Percentiles rank a stretch among this genome's conserved stretches.
These are phyloP conservation scores for Sicus ferrugineus DNA, from an alignment of 2,888 invertebrate species.

Conservation along the genomic window DNA sequence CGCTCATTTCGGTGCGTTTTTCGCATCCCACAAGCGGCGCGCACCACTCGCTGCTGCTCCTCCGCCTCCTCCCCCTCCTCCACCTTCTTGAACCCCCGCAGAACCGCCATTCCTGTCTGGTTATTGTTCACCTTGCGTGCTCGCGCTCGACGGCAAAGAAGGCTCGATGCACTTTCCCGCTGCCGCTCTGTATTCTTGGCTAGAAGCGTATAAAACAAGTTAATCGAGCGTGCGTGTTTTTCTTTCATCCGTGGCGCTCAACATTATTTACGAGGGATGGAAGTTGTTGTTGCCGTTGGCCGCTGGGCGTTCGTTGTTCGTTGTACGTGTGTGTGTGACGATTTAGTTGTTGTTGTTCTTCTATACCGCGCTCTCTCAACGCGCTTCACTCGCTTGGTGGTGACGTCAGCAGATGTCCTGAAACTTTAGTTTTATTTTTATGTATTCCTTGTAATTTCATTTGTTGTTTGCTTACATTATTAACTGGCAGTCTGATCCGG, in stretches of 20 bases:
- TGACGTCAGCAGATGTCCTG: too few species aligned
- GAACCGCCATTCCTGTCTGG: not conserved
- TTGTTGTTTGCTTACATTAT: not conserved
- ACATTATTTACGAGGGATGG: slow-evolving; percentile 61
- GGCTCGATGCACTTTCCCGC: not conserved
- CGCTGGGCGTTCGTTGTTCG: slow-evolving; percentile 39
- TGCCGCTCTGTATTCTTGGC: slow-evolving; percentile 26
- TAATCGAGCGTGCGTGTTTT: slow-evolving; percentile 64
- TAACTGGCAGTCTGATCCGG: too few species aligned
- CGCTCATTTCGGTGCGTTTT: not conserved
- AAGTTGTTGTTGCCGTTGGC: slow-evolving; percentile 47
- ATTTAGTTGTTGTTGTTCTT: slow-evolving; percentile 14
- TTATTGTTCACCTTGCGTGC: not conserved
- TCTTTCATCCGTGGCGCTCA: slow-evolving; percentile 64
- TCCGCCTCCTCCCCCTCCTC: not conserved
- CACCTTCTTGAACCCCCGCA: not conserved
- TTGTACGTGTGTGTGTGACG: slow-evolving; percentile 42
- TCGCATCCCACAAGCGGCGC: not conserved
- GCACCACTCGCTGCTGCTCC: not conserved
- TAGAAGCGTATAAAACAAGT: slow-evolving; percentile 50
- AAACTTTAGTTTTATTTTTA: not conserved
- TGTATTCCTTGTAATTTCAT: not conserved
- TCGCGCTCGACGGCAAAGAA: not conserved
- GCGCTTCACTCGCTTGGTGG: too few species aligned
- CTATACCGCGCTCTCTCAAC: too few species aligned